These are phyloP conservation scores for Slavum lentiscoides DNA, from an alignment of 2,888 invertebrate species.

Conservation along the genomic window DNA sequence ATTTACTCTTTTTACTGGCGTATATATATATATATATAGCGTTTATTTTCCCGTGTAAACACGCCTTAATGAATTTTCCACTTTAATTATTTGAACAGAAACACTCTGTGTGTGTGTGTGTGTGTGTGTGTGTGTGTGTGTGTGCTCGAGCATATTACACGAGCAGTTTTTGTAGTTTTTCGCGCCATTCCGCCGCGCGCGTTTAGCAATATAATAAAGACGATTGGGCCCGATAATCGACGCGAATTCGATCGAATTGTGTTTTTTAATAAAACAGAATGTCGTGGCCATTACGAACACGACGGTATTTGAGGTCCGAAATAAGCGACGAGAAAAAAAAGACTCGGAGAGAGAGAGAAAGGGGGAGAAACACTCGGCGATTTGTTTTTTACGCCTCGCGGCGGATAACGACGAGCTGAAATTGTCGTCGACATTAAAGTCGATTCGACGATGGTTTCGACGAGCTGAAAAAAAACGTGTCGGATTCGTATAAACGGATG, in stretches of 20 bases:
- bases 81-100: constrained; percentile 27
- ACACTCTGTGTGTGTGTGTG: background rate
- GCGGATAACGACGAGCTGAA: background rate
- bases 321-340: background rate
- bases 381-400: no score
- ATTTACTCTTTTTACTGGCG: background rate
- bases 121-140: background rate
- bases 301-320: background rate
- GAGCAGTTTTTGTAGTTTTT: no score
- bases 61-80: constrained; percentile 15
- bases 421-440: background rate
- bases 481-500: background rate
- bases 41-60: background rate
- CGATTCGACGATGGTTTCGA: background rate
- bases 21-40: background rate
- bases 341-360: background rate
- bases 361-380: no score
- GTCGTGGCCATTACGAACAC: background rate
- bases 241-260: background rate
- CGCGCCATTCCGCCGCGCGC: background rate
- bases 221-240: background rate
- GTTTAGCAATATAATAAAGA: background rate
- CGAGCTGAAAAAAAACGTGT: background rate
- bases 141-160: background rate
- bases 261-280: background rate